Percentiles rank a stretch among this genome's conserved stretches.
Evolutionary conservation across 2,797 vertebrate genomes (phyloP).

Genomic region (Chaetophractus vellerosus): DNA sequence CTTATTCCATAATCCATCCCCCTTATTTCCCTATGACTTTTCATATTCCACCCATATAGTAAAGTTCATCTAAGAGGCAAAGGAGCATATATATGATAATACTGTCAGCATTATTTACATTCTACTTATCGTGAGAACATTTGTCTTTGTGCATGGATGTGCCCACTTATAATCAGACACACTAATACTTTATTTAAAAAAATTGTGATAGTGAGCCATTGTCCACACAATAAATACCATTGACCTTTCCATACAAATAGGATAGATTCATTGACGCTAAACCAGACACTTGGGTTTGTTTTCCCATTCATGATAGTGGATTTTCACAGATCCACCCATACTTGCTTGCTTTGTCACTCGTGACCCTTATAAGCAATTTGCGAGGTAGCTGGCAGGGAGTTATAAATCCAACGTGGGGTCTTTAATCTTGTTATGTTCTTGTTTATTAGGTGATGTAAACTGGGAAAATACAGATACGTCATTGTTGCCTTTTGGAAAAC

Average conservation of each 20-base stretch:
- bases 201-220: neutral
- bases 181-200: neutral
- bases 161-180: neutral
- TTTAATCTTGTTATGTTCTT: neutral
- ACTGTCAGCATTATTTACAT: neutral
- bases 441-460: neutral
- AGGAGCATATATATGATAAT: neutral
- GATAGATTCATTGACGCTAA: neutral
- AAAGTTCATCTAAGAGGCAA: neutral
- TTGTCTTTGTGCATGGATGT: neutral
- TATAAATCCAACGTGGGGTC: neutral
- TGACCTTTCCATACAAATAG: constrained; percentile 29
- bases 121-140: neutral
- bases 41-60: neutral
- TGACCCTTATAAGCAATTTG: neutral
- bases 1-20: neutral
- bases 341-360: neutral
- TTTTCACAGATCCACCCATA: neutral
- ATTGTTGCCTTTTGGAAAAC: constrained; percentile 36
- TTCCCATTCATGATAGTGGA: neutral
- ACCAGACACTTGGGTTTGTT: neutral
- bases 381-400: neutral
- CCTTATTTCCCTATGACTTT: neutral
- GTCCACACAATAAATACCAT: neutral
- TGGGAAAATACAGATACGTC: neutral